Conservation (phyloP, 2,113 vertebrate species). For the Blennius ocellaris region DNA sequence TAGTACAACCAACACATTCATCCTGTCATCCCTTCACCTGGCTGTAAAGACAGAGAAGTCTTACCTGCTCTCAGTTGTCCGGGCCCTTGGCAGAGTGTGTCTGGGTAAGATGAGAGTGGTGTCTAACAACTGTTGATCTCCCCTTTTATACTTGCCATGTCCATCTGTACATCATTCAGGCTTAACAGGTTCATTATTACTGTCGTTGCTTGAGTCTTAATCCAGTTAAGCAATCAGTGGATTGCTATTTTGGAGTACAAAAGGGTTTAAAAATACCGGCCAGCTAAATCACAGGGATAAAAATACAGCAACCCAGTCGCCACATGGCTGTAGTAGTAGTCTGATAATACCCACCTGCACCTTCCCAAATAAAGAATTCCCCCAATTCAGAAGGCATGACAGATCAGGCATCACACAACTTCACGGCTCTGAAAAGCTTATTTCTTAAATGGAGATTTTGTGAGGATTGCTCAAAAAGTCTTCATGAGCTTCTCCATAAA, state of each 20-base stretch:
- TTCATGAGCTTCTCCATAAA: not conserved
- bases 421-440: not conserved
- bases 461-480: not conserved
- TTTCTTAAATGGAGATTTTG: not conserved
- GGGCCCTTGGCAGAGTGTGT: conserved; percentile 8
- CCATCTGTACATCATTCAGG: conserved; percentile 28
- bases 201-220: conserved; percentile 59
- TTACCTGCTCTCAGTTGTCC: conserved; percentile 62
- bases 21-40: conserved; percentile 1
- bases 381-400: not conserved
- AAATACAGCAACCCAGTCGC: conserved; percentile 13
- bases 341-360: conserved; percentile 32
- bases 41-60: conserved; percentile 10
- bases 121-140: conserved; percentile 7
- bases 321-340: conserved; percentile 29
- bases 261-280: conserved; percentile 73
- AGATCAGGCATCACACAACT: not conserved
- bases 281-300: conserved; percentile 39
- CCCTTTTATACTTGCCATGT: conserved; percentile 71
- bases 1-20: too few species aligned
- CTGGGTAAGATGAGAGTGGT: conserved; percentile 24
- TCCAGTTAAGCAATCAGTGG: conserved; percentile 79
- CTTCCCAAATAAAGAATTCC: conserved; percentile 5
- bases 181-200: conserved; percentile 55
- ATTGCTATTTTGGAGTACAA: conserved; percentile 66